Evolutionary conservation across 2,888 invertebrate genomes (phyloP).

Genomic region (Carpatolechia fugitivella): DNA sequence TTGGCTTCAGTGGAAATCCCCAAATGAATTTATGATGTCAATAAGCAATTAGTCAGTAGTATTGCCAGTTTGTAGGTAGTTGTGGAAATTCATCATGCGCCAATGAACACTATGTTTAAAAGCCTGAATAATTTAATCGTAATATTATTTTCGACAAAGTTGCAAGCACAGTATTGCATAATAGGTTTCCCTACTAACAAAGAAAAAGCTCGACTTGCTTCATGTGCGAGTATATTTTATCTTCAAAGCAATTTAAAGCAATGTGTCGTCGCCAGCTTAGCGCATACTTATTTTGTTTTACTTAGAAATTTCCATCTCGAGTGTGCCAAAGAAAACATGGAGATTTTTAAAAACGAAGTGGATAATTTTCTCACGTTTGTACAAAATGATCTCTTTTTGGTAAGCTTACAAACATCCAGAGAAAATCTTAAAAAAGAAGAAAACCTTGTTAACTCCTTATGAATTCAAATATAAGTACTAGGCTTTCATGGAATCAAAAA

Average conservation of each 20-base stretch:
- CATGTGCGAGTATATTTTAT: slow-evolving; percentile 3
- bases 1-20: background rate
- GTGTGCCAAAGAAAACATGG: background rate
- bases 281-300: slow-evolving; percentile 4
- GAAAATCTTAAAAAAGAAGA: background rate
- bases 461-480: slow-evolving; percentile 54
- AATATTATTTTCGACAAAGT: background rate
- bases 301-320: background rate
- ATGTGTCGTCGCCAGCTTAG: slow-evolving; percentile 5
- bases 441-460: slow-evolving; percentile 29
- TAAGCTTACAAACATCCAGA: too few relatives aligned
- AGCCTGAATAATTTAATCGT: background rate
- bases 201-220: background rate
- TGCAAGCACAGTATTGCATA: background rate
- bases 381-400: too few relatives aligned
- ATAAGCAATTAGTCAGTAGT: slow-evolving; percentile 4
- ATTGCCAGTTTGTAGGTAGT: background rate
- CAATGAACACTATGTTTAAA: background rate
- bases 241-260: slow-evolving; percentile 1
- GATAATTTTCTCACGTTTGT: background rate
- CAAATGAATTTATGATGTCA: slow-evolving; percentile 5
- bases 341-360: background rate
- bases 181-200: background rate
- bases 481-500: slow-evolving; percentile 49
- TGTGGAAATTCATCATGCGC: background rate